Conservation (phyloP, 1,140 invertebrate species). For the Doryteuthis pealeii region DNA sequence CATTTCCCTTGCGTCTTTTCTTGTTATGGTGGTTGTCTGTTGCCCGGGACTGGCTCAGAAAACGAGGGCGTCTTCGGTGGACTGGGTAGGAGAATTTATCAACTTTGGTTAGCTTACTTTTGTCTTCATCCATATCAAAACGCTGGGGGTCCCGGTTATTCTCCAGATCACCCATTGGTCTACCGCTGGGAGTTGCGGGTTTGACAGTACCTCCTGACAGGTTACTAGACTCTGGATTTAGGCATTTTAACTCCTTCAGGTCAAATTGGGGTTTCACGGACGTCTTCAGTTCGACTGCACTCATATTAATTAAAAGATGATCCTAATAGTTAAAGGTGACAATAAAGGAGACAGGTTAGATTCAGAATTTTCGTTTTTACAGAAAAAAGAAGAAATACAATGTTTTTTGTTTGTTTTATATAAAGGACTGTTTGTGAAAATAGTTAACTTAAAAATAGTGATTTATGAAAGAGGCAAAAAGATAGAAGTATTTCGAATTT, state of each 20-base stretch:
- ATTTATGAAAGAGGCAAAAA: too few relatives aligned
- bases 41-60: neutral
- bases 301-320: slow-evolving; percentile 14
- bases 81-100: neutral
- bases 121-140: neutral
- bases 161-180: neutral
- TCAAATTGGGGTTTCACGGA: slow-evolving; percentile 24
- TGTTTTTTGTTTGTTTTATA: too few relatives aligned
- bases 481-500: too few relatives aligned
- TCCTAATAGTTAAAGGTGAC: too few relatives aligned
- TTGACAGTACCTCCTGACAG: neutral
- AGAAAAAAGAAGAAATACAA: too few relatives aligned
- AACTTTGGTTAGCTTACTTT: neutral
- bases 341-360: too few relatives aligned
- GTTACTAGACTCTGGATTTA: neutral
- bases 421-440: too few relatives aligned
- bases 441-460: too few relatives aligned
- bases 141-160: neutral
- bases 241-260: slow-evolving; percentile 18
- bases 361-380: too few relatives aligned
- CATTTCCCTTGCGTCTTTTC: slow-evolving; percentile 16
- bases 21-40: slow-evolving; percentile 12
- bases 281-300: slow-evolving; percentile 28
- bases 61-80: neutral
- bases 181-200: neutral